Conservation (phyloP, 2,797 vertebrate species). For the Gallinago stenura region DNA sequence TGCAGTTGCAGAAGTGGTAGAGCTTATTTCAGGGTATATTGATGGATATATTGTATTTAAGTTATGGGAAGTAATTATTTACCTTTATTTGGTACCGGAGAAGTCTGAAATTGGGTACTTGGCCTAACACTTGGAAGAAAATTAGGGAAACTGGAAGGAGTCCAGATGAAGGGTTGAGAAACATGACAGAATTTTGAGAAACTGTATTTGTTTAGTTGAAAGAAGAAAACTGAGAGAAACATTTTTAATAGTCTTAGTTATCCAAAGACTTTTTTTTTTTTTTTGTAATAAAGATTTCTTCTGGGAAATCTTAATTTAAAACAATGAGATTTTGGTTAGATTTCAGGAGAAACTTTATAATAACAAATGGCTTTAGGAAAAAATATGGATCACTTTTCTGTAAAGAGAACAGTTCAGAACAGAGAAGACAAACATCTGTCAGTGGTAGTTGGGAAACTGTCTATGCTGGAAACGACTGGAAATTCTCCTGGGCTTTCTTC, state of each 20-base stretch:
- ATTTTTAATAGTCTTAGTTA: background rate
- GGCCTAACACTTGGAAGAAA: background rate
- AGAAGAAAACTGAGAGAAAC: background rate
- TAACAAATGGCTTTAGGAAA: background rate
- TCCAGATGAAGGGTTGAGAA: background rate
- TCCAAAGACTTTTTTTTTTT: background rate
- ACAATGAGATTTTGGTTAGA: background rate
- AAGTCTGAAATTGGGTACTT: background rate
- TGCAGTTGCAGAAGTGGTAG: background rate
- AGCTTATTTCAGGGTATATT: background rate
- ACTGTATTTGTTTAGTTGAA: background rate
- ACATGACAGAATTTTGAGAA: background rate
- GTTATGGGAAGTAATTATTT: slow-evolving; percentile 14
- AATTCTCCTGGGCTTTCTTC: background rate
- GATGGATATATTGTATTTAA: background rate
- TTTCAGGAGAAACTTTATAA: background rate
- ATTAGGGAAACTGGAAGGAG: background rate
- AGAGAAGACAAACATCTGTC: background rate
- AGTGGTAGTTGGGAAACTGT: background rate
- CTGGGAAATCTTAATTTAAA: background rate
- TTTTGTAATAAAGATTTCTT: background rate
- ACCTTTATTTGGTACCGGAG: background rate
- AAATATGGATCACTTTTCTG: background rate
- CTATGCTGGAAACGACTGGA: background rate
- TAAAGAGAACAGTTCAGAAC: background rate